Evolutionary conservation across 64 coral and sea anemone species (phyloP).

Genomic region (Montipora capricornis): DNA sequence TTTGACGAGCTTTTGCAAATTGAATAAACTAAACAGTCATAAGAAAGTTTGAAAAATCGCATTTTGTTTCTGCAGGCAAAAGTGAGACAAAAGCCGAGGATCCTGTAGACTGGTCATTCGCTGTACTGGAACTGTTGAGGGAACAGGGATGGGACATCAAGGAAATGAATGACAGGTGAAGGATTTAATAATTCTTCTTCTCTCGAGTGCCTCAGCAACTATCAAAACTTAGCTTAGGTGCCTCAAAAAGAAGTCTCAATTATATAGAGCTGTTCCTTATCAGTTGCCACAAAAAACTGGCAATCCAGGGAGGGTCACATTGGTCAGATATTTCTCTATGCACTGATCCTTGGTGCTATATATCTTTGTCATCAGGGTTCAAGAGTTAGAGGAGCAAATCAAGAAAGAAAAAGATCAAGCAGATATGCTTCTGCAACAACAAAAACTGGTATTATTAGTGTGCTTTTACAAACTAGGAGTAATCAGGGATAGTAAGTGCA

Average conservation of each 20-base stretch:
- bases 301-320: too few relatives aligned
- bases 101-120: slow-evolving; percentile 97
- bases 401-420: slow-evolving; percentile 93
- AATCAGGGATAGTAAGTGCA: background rate
- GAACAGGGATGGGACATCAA: slow-evolving; percentile 92
- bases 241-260: too few relatives aligned
- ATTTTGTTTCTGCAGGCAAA: slow-evolving; percentile 50
- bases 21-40: too few relatives aligned
- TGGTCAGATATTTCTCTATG: too few relatives aligned
- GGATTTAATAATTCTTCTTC: background rate
- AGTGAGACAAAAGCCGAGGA: slow-evolving; percentile 71
- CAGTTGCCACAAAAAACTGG: too few relatives aligned
- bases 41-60: too few relatives aligned
- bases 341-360: background rate
- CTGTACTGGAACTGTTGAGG: slow-evolving; percentile 86
- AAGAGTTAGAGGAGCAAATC: slow-evolving; percentile 95
- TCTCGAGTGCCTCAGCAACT: too few relatives aligned
- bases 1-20: too few relatives aligned
- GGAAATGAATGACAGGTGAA: slow-evolving; percentile 93
- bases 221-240: too few relatives aligned
- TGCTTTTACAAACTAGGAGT: too few relatives aligned
- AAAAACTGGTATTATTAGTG: slow-evolving; percentile 69
- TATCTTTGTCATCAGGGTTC: slow-evolving; percentile 63
- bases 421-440: slow-evolving; percentile 85
- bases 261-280: too few relatives aligned